phyloP scores from a whole-genome alignment of 2,888 invertebrate species.

The Diaprepes abbreviatus region DNA sequence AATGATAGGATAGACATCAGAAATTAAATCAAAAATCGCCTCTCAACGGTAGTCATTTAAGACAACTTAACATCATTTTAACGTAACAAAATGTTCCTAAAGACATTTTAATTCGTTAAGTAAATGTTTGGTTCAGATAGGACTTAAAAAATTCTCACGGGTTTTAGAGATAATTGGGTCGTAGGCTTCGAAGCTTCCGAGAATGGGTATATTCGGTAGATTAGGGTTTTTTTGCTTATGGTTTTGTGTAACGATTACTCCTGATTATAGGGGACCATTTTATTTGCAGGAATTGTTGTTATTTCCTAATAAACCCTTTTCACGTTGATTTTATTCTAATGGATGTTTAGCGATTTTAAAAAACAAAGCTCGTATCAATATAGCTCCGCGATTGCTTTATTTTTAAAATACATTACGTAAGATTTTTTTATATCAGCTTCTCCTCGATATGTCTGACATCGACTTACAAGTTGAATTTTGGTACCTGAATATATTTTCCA shows the following conservation, averaged over 20 bases:
- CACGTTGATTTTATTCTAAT: no score
- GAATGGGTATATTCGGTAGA: constrained; percentile 18
- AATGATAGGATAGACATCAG: constrained; percentile 24
- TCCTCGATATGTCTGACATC: no score
- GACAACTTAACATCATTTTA: constrained; percentile 25
- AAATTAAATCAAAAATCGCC: constrained; percentile 28
- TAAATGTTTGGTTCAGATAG: constrained; percentile 1
- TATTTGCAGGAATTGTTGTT: no score
- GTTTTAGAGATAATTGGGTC: constrained; percentile 24
- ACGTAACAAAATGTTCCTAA: constrained; percentile 26
- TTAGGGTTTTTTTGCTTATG: constrained; percentile 10
- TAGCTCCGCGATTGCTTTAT: no score
- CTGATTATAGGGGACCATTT: no score
- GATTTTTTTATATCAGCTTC: no score
- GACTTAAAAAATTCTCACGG: constrained; percentile 13
- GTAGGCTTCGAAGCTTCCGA: constrained; percentile 16
- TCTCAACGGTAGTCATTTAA: constrained; percentile 46
- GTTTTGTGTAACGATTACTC: not conserved
- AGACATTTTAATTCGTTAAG: constrained; percentile 46
- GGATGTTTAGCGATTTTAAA: no score
- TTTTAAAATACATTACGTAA: no score
- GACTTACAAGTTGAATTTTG: no score
- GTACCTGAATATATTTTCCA: no score
- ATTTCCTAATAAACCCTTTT: no score
- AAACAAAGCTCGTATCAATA: no score